Base-by-base conservation (phyloP, 2,113 vertebrate genomes). In the Gadus chalcogrammus region DNA sequence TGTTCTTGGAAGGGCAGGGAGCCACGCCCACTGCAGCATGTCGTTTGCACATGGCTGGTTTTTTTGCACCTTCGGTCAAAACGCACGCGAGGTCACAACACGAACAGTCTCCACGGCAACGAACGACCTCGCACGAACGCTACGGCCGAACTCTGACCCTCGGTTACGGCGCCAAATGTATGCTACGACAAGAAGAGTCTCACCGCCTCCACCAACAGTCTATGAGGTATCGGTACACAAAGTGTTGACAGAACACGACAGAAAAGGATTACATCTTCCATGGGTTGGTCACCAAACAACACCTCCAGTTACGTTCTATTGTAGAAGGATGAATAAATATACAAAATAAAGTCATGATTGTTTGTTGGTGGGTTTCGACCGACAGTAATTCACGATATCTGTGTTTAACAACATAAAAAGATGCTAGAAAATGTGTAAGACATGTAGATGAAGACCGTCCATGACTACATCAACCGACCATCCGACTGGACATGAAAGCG, bases 1-100 rank as follows among this genome's bases (percentile, higher is more conserved):
- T 80, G 90, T 75, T 7, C 90, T 94, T 91, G 93, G 90, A 96
- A 97, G 97, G 95, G 96, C 95, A 92, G 90, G 94, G 97, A 97
- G 95, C 94, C 94, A 94, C 93, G 94, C 94, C 93, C 93, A 93
- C 92, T 98, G 96, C 97, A 98, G 97, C 97, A 98, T 97, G 87
- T 93, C 13, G 8, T 48, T 48, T 48, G 93, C 92, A 93, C 95
- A 95, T 94, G 95, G 95, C 95, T 94, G 92, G 95, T 35, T 35
- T 35, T 35, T 35, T 35, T 35, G 95, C 93, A 92, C 98, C 97
- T 99, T 99, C 98, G 97, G 97, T 98, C 97, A 92, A 91, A 91
- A 95, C 92, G 88, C 94, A 95, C 92, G 94, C 89, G 76, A 91
- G 93, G 93, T 94, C 93, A 91, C 82, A 77, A 92, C 93, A 91